Conservation (phyloP, 2,113 vertebrate species). For the Oryzias celebensis region DNA sequence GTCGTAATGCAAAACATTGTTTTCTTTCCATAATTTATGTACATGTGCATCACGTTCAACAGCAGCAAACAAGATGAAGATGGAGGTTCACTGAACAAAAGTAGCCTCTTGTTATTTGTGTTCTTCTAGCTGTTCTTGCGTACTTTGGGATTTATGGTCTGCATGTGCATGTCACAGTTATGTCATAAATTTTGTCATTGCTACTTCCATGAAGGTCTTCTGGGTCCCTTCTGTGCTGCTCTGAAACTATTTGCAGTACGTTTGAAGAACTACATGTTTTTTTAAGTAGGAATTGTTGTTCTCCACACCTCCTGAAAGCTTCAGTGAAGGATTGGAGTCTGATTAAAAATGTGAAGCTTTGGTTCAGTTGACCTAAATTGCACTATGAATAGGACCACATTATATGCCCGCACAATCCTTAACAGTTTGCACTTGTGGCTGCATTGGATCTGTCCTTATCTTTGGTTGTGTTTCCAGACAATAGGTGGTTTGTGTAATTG, state of each 20-base stretch:
- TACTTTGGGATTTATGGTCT: conserved; percentile 19
- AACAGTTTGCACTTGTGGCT: neutral
- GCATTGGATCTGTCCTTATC: conserved; percentile 36
- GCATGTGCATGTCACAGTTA: neutral
- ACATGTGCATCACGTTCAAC: conserved; percentile 13
- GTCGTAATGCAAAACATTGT: conserved; percentile 45
- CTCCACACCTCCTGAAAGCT: neutral
- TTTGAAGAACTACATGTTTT: too few relatives aligned
- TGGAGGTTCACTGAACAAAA: conserved; percentile 2
- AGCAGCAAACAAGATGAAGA: conserved; percentile 10
- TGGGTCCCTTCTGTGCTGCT: neutral
- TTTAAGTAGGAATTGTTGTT: neutral
- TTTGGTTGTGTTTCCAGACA: conserved; percentile 51
- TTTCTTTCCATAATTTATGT: conserved; percentile 49
- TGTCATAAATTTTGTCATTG: neutral
- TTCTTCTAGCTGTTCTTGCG: conserved; percentile 16
- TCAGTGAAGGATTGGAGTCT: neutral
- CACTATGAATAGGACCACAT: neutral
- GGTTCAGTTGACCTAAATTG: neutral
- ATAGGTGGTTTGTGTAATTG: conserved; percentile 53
- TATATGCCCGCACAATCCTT: neutral
- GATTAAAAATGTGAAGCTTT: neutral
- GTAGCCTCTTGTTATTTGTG: conserved; percentile 19
- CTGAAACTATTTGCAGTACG: neutral
- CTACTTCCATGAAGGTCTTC: neutral